Conservation (phyloP, 2,113 vertebrate species). For the Anoura caudifer region DNA sequence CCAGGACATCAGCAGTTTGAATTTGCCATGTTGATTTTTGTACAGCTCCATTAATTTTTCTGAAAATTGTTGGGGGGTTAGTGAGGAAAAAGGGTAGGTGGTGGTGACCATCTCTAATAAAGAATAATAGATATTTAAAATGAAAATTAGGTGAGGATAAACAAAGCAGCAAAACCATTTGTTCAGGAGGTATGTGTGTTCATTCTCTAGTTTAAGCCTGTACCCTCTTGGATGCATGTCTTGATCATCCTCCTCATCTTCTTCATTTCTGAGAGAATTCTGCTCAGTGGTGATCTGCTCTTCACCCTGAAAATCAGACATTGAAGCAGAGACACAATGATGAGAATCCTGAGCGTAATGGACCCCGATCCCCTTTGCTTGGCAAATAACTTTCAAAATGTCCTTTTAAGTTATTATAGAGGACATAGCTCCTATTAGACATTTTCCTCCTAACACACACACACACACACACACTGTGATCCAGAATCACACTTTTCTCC, state of each 20-base stretch:
- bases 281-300: slow-evolving; percentile 66
- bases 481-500: neutral
- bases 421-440: neutral
- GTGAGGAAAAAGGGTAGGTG: neutral
- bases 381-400: neutral
- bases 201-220: neutral
- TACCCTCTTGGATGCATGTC: slow-evolving; percentile 76
- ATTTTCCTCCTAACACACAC: neutral
- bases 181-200: neutral
- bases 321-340: neutral
- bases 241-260: slow-evolving; percentile 19
- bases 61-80: neutral
- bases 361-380: neutral
- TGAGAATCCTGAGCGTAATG: neutral
- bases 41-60: neutral
- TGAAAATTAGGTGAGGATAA: neutral
- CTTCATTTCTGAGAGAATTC: slow-evolving; percentile 55
- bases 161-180: neutral
- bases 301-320: slow-evolving; percentile 77
- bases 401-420: neutral
- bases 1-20: neutral
- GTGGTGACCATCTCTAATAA: neutral
- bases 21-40: neutral
- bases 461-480: neutral
- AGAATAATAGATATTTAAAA: neutral